Conservation (phyloP, 2,888 invertebrate species). For the Amphimallon solstitiale region DNA sequence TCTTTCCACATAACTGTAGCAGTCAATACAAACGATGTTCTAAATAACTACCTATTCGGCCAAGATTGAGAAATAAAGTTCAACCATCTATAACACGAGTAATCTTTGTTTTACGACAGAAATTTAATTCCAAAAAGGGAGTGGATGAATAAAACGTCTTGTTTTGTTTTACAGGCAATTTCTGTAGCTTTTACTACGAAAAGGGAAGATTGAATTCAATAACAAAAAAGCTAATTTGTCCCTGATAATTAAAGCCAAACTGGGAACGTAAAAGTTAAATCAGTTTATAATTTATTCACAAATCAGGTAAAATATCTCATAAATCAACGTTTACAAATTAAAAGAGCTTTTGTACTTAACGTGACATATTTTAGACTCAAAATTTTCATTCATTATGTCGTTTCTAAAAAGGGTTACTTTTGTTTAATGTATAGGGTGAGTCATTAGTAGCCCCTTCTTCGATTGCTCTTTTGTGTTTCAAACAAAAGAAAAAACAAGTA, state of each 20-base stretch:
- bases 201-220: slow-evolving; percentile 21
- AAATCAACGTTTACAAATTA: too few species aligned
- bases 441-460: too few species aligned
- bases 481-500: too few species aligned
- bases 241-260: not conserved
- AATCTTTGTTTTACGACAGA: slow-evolving; percentile 26
- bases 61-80: slow-evolving; percentile 26
- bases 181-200: not conserved
- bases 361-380: not conserved
- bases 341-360: too few species aligned
- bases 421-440: too few species aligned
- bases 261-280: not conserved
- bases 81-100: slow-evolving; percentile 19
- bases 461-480: too few species aligned
- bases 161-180: slow-evolving; percentile 20
- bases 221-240: slow-evolving; percentile 18
- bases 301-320: not conserved
- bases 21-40: slow-evolving; percentile 10
- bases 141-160: slow-evolving; percentile 10
- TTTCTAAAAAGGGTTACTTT: too few species aligned
- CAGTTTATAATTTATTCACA: not conserved
- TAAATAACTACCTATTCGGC: slow-evolving; percentile 15
- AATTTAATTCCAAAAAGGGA: slow-evolving; percentile 21
- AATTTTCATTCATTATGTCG: not conserved
- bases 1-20: not conserved